Conservation (phyloP, 92 coral and sea anemone genomes). For the Actinernus sp. region DNA sequence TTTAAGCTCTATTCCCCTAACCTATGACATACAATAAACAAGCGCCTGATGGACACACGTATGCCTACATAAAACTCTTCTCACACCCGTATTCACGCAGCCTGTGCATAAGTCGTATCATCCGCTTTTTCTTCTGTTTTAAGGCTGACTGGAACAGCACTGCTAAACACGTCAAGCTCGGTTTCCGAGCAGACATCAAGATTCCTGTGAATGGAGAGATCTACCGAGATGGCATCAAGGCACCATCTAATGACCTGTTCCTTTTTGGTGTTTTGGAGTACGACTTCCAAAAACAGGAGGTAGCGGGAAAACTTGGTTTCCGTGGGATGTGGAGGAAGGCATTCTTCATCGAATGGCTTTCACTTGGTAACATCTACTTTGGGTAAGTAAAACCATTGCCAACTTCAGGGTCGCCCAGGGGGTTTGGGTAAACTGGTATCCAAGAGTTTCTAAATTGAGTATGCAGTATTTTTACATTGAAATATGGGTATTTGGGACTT, state of each 20-base stretch:
- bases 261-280: constrained; percentile 87
- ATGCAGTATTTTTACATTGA: too few species aligned
- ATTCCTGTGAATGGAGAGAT: constrained; percentile 94
- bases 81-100: neutral
- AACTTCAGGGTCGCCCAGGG: too few species aligned
- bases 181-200: constrained; percentile 89
- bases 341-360: constrained; percentile 74
- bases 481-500: too few species aligned
- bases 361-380: constrained; percentile 83
- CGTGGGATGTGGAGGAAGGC: constrained; percentile 95
- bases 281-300: constrained; percentile 56
- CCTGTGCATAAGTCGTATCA: neutral
- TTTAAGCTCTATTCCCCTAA: too few species aligned
- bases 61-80: neutral
- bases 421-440: too few species aligned
- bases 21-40: too few species aligned
- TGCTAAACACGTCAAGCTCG: constrained; percentile 63
- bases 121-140: neutral
- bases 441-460: too few species aligned
- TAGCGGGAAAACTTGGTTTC: constrained; percentile 88
- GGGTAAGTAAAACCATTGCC: constrained; percentile 86
- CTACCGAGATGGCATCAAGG: constrained; percentile 87
- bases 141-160: constrained; percentile 95
- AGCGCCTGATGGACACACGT: neutral
- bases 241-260: constrained; percentile 84